phyloP scores from a whole-genome alignment of 1,140 invertebrate genomes.

The Helicoverpa armigera region DNA sequence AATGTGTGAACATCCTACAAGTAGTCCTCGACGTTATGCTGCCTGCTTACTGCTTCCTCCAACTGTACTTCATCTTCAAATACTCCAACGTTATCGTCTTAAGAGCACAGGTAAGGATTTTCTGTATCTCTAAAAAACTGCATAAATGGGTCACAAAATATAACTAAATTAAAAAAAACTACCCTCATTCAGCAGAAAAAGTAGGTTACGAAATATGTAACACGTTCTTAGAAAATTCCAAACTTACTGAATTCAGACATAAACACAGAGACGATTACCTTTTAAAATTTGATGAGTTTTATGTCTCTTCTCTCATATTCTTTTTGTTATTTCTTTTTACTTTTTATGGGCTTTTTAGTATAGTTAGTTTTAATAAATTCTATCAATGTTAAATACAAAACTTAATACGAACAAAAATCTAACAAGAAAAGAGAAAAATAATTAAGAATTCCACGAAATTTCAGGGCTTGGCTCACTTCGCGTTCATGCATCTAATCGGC shows the following conservation, averaged over 20 bases:
- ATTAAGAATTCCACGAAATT: conserved; percentile 34
- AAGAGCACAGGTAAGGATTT: conserved; percentile 67
- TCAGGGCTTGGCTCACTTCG: conserved; percentile 88
- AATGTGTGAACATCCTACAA: conserved; percentile 73
- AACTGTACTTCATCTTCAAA: conserved; percentile 92
- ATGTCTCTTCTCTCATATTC: not conserved
- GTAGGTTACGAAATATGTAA: too few relatives aligned
- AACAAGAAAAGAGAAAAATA: not conserved
- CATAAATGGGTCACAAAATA: too few relatives aligned
- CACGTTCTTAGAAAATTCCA: too few relatives aligned
- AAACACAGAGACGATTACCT: too few relatives aligned
- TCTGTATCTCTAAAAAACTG: not conserved
- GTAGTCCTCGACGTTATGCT: conserved; percentile 87
- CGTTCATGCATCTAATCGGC: conserved; percentile 91
- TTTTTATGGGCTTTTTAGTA: too few relatives aligned
- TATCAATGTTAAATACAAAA: not conserved
- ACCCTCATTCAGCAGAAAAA: too few relatives aligned
- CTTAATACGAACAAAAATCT: not conserved
- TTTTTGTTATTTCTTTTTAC: too few relatives aligned
- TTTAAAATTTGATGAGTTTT: not conserved
- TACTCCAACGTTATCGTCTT: conserved; percentile 91
- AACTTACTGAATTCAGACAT: too few relatives aligned
- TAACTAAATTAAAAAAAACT: too few relatives aligned
- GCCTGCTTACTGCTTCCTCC: conserved; percentile 90
- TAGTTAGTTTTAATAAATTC: too few relatives aligned